Conservation (phyloP, 2,888 invertebrate species). For the Agonopterix alstromeriana region DNA sequence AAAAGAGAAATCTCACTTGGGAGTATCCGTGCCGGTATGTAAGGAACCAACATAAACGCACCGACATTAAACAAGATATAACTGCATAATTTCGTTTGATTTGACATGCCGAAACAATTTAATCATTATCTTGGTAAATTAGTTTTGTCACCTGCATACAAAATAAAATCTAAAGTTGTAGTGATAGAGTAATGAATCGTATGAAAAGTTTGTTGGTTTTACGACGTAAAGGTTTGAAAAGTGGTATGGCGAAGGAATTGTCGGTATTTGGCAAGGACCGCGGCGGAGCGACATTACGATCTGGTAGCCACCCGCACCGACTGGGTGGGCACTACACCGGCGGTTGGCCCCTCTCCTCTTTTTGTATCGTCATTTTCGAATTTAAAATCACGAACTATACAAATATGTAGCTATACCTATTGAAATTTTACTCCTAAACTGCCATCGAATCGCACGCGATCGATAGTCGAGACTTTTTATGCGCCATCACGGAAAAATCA, state of each 20-base stretch:
- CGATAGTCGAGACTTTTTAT: slow-evolving; percentile 8
- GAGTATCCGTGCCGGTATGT: slow-evolving; percentile 50
- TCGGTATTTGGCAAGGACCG: slow-evolving; percentile 71
- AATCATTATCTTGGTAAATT: slow-evolving; percentile 73
- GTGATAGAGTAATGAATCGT: slow-evolving; percentile 31
- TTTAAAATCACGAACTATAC: slow-evolving; percentile 45
- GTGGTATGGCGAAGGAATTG: slow-evolving; percentile 63
- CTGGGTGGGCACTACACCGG: slow-evolving; percentile 66
- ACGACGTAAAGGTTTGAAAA: slow-evolving; percentile 43
- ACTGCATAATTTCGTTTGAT: slow-evolving; percentile 76
- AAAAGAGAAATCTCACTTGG: slow-evolving; percentile 57
- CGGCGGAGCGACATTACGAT: slow-evolving; percentile 53
- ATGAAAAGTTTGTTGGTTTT: slow-evolving; percentile 23
- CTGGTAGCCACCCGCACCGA: slow-evolving; percentile 35
- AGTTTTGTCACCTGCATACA: slow-evolving; percentile 17
- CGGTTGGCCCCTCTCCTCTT: slow-evolving; percentile 51
- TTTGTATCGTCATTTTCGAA: slow-evolving; percentile 55
- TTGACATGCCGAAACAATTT: slow-evolving; percentile 76
- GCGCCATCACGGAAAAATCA: slow-evolving; percentile 28
- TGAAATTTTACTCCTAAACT: slow-evolving; percentile 16
- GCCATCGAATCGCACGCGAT: slow-evolving; percentile 29
- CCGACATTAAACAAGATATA: slow-evolving; percentile 69
- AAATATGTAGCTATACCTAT: slow-evolving; percentile 33
- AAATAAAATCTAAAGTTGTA: slow-evolving; percentile 10
- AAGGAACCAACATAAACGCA: slow-evolving; percentile 53